Percentiles rank a stretch among this genome's conserved stretches.
These are phyloP conservation scores for Operophtera brumata DNA, from an alignment of 2,888 invertebrate genomes.

Conservation along the genomic window DNA sequence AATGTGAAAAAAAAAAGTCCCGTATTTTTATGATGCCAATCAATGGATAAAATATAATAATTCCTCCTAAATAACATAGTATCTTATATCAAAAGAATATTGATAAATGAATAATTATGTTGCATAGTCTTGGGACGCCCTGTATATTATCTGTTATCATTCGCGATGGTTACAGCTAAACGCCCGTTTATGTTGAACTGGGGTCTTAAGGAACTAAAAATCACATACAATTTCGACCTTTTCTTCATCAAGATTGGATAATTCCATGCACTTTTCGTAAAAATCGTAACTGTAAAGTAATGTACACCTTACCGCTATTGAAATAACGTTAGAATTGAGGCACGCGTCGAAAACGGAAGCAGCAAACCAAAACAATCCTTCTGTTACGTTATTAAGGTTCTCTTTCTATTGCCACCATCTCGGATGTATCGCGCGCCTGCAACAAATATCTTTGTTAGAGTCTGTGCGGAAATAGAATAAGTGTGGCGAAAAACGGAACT, in stretches of 20 bases:
- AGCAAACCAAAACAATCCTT: slow-evolving; percentile 14
- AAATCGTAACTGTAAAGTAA: background rate
- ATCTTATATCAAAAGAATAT: too few species aligned
- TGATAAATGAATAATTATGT: too few species aligned
- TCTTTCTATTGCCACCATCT: slow-evolving; percentile 19
- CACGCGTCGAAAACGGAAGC: slow-evolving; percentile 22
- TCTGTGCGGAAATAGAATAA: too few species aligned
- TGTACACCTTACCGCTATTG: slow-evolving; percentile 10
- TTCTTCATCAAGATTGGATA: background rate
- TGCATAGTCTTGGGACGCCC: too few species aligned
- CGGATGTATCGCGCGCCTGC: slow-evolving; percentile 18
- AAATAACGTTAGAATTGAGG: slow-evolving; percentile 9
- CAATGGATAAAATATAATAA: too few species aligned
- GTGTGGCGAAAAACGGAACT: too few species aligned
- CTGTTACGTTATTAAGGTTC: slow-evolving; percentile 2
- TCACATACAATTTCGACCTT: background rate
- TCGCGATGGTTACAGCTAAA: too few species aligned
- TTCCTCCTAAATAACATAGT: too few species aligned
- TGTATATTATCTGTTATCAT: too few species aligned
- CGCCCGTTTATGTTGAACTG: too few species aligned
- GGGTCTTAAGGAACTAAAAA: slow-evolving; percentile 6
- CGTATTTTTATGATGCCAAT: too few species aligned
- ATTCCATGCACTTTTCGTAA: background rate
- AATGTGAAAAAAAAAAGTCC: too few species aligned
- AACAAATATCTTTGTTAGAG: background rate